Evolutionary conservation across 2,888 invertebrate genomes (phyloP), one percentile per base, ranked within the genome.

Genomic region (Pandemis corylana): DNA sequence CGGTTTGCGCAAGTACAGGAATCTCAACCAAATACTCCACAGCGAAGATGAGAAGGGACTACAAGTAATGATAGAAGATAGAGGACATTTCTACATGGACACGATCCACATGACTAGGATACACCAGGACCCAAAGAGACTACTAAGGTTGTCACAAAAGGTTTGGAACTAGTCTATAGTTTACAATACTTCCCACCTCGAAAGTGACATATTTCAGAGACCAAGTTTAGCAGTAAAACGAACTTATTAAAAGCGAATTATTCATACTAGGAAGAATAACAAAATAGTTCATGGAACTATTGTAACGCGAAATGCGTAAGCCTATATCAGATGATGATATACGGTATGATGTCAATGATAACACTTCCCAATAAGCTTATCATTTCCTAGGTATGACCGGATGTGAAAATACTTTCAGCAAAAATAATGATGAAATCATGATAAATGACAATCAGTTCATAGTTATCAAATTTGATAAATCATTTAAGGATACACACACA

Each of bases 321-420:
- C 42, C n/a, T 13, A 62, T 13, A 62, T 62, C n/a, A 20, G 56
- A 9, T 56, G 20, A 56, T 20, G 56, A 20, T 20, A 6, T 56
- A 56, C 20, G 56, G 20, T 56, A 63, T 63, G 42, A 63, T 41
- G 42, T 15, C 63, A 44, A 44, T 46, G 15, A 44, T 64, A 67
- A 41, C 7, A 15, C n/a, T 53, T 67, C 41, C 41, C 28, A 3
- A 67, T 41, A 53, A 12, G 13, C 41, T 67, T 42, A 67, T 53
- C 51, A 53, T 41, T 67, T 53, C 15, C 13, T 53, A 36, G 2
- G 28, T 36, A 15, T 51, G 53, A 53, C 36, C 53, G 53, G 67
- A 67, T 41, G 41, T 10, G 51, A 53, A 65, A 67, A n/a, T 41
- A 36, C 5, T 10, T 13, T 15, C 3, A 12, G 51, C 5, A 67